Evolutionary conservation across 2,797 vertebrate genomes (phyloP).

Genomic region (Hydrolagus colliei): DNA sequence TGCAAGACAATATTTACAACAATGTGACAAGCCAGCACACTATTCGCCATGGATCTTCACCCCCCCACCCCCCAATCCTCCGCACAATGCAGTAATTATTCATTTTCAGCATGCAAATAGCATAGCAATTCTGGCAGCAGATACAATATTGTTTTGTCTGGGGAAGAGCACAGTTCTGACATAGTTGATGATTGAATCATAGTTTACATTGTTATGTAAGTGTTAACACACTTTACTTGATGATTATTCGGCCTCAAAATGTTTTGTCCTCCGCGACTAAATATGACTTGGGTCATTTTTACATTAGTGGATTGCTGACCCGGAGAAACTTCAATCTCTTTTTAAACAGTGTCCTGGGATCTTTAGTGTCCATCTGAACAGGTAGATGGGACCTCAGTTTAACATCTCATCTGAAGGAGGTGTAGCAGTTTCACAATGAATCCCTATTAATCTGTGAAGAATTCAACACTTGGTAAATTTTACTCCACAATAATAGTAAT

Average conservation of each 20-base stretch:
- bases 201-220: neutral
- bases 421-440: too few species aligned
- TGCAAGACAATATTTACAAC: slow-evolving; percentile 39
- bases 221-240: neutral
- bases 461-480: too few species aligned
- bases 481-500: too few species aligned
- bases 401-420: too few species aligned
- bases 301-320: too few species aligned
- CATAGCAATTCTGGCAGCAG: neutral
- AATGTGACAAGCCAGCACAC: neutral
- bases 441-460: too few species aligned
- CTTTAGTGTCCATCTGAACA: too few species aligned
- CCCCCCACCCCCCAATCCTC: too few species aligned
- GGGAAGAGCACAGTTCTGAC: neutral
- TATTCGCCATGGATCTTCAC: neutral
- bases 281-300: too few species aligned
- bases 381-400: too few species aligned
- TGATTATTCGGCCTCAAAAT: neutral
- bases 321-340: too few species aligned
- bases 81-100: neutral
- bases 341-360: too few species aligned
- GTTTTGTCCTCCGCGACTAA: neutral
- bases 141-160: slow-evolving; percentile 20
- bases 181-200: slow-evolving; percentile 6
- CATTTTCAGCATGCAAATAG: neutral